These are phyloP conservation scores for Andricus curvator DNA, from an alignment of 2,888 invertebrate species.

Conservation along the genomic window DNA sequence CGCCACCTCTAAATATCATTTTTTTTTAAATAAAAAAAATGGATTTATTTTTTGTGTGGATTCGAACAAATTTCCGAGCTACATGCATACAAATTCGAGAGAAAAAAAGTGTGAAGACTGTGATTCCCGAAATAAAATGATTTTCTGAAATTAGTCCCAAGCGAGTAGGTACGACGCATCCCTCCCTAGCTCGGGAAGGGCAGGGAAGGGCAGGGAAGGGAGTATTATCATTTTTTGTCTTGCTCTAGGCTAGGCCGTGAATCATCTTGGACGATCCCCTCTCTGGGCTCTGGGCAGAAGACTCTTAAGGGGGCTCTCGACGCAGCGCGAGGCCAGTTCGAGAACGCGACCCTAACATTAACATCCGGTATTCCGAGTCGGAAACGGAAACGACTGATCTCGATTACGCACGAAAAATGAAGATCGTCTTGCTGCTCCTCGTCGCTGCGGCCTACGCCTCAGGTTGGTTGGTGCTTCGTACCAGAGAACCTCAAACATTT, in stretches of 20 bases:
- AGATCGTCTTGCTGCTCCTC: constrained; percentile 81
- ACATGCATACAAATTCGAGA: too few species aligned
- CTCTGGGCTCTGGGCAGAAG: constrained; percentile 72
- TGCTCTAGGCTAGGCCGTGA: constrained; percentile 66
- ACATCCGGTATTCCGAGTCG: constrained; percentile 74
- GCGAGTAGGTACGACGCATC: background rate
- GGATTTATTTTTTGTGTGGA: too few species aligned
- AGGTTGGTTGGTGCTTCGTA: constrained; percentile 79
- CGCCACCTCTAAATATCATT: too few species aligned
- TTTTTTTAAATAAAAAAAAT: too few species aligned
- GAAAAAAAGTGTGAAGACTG: too few species aligned
- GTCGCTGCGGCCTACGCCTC: constrained; percentile 80
- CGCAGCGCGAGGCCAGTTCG: constrained; percentile 76
- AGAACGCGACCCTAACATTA: constrained; percentile 77
- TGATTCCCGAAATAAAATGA: background rate
- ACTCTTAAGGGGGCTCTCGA: constrained; percentile 76
- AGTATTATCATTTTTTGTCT: constrained; percentile 54
- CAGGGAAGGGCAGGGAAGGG: constrained; percentile 34
- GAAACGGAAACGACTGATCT: constrained; percentile 69
- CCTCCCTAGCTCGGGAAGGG: constrained; percentile 22
- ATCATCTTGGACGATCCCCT: constrained; percentile 74
- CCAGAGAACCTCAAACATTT: background rate
- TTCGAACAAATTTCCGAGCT: too few species aligned
- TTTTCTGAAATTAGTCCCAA: background rate
- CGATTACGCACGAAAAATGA: constrained; percentile 75